Base-by-base conservation (phyloP, 2,797 vertebrate genomes). In the Kryptopterus vitreolus region DNA sequence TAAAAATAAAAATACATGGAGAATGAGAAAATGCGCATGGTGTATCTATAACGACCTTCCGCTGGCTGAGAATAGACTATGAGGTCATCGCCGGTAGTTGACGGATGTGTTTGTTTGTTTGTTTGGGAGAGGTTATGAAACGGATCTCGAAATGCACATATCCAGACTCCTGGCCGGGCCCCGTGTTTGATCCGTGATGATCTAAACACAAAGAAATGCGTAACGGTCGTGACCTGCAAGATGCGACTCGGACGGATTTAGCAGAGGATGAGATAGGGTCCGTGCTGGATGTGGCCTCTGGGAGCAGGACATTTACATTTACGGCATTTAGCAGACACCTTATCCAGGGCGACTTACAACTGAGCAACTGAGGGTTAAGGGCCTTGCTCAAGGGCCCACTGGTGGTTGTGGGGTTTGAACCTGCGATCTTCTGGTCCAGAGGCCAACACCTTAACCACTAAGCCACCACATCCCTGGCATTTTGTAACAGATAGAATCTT, bases 11-110 rank as follows among this genome's bases (percentile, higher is more conserved):
- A n/a, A n/a, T n/a, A n/a, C n/a, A n/a, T 58, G 12, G n/a, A 55
- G 52, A 22, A 31, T 55, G 12, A 38, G 20, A 26, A 13, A 48
- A 76, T 38, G 20, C n/a, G 69, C 61, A 71, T 13, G 72, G 16
- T 22, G 71, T 68, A 31, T 70, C 71, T 69, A 76, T 76, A 72
- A 52, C 63, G 66, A 79, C 82, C 80, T 61, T 57, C 26, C 68
- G 31, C 38, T 53, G 29, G 12, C 50, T 33, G 59, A 80, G 58
- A 83, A 86, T 71, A 63, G 87, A 88, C 83, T 77, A 83, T 83
- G 85, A 87, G 78, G 86, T 89, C 87, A 89, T 86, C 79, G 82
- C 87, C 82, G 71, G 55, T 52, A 84, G 86, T 87, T 86, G 89
- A 89, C 69, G 86, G 76, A 90, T 88, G 68, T 20, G 70, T 82